Conservation (phyloP, 2,888 invertebrate genomes). For the Cosmia trapezina region DNA sequence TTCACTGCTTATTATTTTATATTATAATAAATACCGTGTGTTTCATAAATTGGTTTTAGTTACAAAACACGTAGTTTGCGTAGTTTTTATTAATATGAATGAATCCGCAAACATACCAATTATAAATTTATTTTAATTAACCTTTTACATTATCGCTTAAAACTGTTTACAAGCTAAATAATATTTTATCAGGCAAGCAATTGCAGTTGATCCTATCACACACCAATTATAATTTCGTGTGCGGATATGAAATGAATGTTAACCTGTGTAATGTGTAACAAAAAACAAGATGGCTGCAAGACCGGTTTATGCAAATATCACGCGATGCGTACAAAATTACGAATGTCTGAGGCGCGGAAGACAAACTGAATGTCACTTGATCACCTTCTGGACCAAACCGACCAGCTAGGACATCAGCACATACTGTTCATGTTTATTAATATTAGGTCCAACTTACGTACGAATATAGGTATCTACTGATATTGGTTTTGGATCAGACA, state of each 20-base stretch:
- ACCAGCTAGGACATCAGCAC: slow-evolving; percentile 54
- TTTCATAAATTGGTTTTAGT: background rate
- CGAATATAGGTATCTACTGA: background rate
- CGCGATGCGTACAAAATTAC: slow-evolving; percentile 65
- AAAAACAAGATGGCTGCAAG: slow-evolving; percentile 71
- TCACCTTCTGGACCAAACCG: slow-evolving; percentile 78
- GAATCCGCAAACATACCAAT: slow-evolving; percentile 21
- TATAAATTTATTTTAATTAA: slow-evolving; percentile 24
- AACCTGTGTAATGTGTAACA: slow-evolving; percentile 52
- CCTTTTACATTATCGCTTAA: slow-evolving; percentile 32
- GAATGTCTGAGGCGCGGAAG: slow-evolving; percentile 74
- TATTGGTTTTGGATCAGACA: background rate
- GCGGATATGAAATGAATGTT: slow-evolving; percentile 46
- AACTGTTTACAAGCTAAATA: slow-evolving; percentile 2
- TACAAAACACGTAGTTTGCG: slow-evolving; percentile 24
- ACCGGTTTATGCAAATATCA: slow-evolving; percentile 80
- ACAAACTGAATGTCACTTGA: slow-evolving; percentile 85
- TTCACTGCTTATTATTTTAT: background rate
- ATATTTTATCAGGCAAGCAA: background rate
- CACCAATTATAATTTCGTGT: slow-evolving; percentile 12
- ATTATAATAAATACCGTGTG: slow-evolving; percentile 2
- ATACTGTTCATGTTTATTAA: slow-evolving; percentile 27
- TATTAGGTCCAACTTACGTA: slow-evolving; percentile 15
- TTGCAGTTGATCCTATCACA: slow-evolving; percentile 3
- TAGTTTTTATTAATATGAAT: slow-evolving; percentile 26